Base-by-base conservation (phyloP, 2,888 invertebrate species). In the Cephus pulcher region DNA sequence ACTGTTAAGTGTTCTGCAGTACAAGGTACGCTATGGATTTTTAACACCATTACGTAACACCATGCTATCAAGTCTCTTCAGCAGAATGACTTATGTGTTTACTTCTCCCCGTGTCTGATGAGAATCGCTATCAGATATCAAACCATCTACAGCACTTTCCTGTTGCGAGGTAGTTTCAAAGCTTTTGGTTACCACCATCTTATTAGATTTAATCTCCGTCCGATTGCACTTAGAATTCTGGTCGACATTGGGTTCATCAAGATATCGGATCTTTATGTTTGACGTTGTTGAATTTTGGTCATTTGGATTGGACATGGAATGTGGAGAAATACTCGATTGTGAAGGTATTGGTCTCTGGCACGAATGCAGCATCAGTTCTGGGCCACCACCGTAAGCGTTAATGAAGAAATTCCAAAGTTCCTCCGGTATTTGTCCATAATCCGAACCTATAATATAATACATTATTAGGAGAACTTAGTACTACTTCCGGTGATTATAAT, bases 341-440 rank as follows among this genome's bases (percentile, higher is more conserved):
- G 86, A 77, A 34, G 80, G 80, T 68, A 85, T 81, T 71, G 89
- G 83, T 74, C 91, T 88, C 83, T 90, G 91, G 82, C 89, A 90
- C 6, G 91, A 89, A 78, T 91, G 90, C 34, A 93, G 85, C 83
- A 93, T 89, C 71, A 97, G 93, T 88, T 97, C 97, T 0, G 98
- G 98, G 0, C 98, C 98, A 1, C 98, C 98, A 12, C 97, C 96
- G 90, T 98, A 98, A 76, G 96, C 96, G 80, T 94, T 94, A 76
- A 95, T 94, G 90, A 98, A 96, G 92, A 97, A 98, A 83, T 95
- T 94, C 98, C 98, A 98, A 78, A 97, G 93, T 71, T 96, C 96
- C 85, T 96, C 95, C 84, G 96, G 96, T 73, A 98, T 93, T 88
- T 97, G 97, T 0, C 95, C 96, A 90, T 96, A 96, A 86, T 94